Conservation (phyloP, 2,888 invertebrate genomes). For the Plebejus anna region DNA sequence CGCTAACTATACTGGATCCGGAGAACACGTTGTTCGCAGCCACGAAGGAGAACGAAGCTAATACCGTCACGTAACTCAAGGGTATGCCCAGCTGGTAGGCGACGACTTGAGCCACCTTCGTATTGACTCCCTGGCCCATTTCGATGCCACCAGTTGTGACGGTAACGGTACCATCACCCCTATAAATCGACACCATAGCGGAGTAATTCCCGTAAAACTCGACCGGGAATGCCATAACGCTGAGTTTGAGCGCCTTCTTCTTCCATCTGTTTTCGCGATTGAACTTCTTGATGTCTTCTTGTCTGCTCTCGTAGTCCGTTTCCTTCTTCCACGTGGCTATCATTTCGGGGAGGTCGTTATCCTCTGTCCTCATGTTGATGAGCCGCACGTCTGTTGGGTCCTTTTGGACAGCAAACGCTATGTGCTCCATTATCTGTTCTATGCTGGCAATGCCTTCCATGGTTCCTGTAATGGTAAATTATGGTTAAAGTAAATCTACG, state of each 20-base stretch:
- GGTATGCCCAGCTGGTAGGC: constrained; percentile 86
- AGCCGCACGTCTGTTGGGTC: constrained; percentile 81
- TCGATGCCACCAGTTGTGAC: constrained; percentile 85
- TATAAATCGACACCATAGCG: constrained; percentile 83
- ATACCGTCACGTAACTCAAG: constrained; percentile 79
- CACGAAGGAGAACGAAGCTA: constrained; percentile 79
- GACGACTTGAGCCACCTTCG: constrained; percentile 88
- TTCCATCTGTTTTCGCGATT: constrained; percentile 86
- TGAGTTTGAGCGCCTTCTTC: constrained; percentile 83
- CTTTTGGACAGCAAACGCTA: constrained; percentile 76
- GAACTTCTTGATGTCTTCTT: constrained; percentile 73
- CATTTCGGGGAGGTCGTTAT: constrained; percentile 70
- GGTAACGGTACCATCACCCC: constrained; percentile 84
- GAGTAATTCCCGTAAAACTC: constrained; percentile 77
- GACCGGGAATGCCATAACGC: constrained; percentile 84
- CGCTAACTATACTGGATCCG: constrained; percentile 84
- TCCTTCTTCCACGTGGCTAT: constrained; percentile 63
- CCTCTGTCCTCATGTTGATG: constrained; percentile 73
- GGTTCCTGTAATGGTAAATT: constrained; percentile 56
- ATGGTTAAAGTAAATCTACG: too few relatives aligned
- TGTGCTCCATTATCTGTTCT: constrained; percentile 85
- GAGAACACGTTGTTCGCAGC: constrained; percentile 82
- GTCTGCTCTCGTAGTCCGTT: constrained; percentile 78
- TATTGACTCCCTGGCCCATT: constrained; percentile 90
- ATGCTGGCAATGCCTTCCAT: constrained; percentile 80